phyloP scores from a whole-genome alignment of 2,888 invertebrate genomes.

The Melangyna quadrimaculata region DNA sequence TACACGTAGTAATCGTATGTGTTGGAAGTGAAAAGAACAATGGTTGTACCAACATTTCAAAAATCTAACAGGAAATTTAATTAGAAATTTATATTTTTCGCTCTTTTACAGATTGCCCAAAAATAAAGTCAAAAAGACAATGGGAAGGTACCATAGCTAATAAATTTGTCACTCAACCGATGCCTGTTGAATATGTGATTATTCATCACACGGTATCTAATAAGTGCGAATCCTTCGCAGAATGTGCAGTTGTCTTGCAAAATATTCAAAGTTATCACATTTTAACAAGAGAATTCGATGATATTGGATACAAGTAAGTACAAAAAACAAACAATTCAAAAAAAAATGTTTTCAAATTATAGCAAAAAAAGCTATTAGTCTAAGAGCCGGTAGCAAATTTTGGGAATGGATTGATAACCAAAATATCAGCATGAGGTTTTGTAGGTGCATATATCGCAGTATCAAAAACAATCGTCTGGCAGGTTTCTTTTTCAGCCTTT shows the following conservation, averaged over 20 bases:
- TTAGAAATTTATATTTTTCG: no score
- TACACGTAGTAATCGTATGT: not conserved
- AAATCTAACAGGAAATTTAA: not conserved
- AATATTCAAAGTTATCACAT: conserved; percentile 83
- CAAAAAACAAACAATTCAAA: no score
- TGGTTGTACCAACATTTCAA: not conserved
- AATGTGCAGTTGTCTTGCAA: conserved; percentile 81
- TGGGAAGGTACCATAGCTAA: conserved; percentile 84
- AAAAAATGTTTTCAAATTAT: no score
- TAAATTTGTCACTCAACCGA: conserved; percentile 82
- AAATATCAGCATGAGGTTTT: no score
- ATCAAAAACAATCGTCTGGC: no score
- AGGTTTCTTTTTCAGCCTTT: no score
- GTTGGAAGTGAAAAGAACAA: conserved; percentile 2
- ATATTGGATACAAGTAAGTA: conserved; percentile 84
- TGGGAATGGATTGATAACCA: no score
- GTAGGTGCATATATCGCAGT: no score
- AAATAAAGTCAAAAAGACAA: conserved; percentile 82
- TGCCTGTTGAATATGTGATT: conserved; percentile 83
- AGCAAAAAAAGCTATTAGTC: no score
- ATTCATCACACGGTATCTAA: conserved; percentile 84
- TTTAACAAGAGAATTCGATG: conserved; percentile 81
- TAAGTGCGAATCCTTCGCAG: conserved; percentile 80
- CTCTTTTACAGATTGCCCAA: conserved; percentile 80
- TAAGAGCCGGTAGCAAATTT: no score